Evolutionary conservation across 2,888 invertebrate genomes (phyloP).

Genomic region (Diarsia brunnea): DNA sequence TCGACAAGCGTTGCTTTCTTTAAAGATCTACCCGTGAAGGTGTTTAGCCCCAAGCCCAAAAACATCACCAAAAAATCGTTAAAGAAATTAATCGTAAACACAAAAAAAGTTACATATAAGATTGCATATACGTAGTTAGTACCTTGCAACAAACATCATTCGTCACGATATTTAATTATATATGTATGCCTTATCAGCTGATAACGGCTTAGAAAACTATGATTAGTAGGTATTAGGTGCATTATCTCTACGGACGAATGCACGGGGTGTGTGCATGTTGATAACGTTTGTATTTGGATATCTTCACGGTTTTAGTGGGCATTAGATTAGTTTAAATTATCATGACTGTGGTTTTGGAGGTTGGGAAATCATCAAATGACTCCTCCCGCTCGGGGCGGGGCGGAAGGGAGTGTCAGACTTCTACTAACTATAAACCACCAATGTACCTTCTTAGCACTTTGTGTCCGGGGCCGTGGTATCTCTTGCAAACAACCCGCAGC

Average conservation of each 20-base stretch:
- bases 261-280: constrained; percentile 60
- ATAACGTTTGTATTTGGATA: constrained; percentile 35
- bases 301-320: constrained; percentile 1
- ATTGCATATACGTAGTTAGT: constrained; percentile 38
- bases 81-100: background rate
- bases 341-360: background rate
- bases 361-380: too few species aligned
- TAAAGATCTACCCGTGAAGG: too few species aligned
- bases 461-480: too few species aligned
- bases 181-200: constrained; percentile 54
- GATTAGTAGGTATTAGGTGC: constrained; percentile 65
- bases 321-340: background rate
- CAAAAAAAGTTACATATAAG: constrained; percentile 35
- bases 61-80: background rate
- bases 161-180: constrained; percentile 49
- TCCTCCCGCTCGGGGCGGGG: too few species aligned
- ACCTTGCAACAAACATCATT: constrained; percentile 29
- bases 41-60: background rate
- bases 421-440: too few species aligned
- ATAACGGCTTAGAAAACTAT: constrained; percentile 68
- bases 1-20: background rate
- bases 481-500: too few species aligned
- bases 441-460: too few species aligned
- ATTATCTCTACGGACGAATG: constrained; percentile 61
- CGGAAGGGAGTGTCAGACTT: too few species aligned